Conservation (phyloP, 2,888 invertebrate genomes). For the Sicus ferrugineus region DNA sequence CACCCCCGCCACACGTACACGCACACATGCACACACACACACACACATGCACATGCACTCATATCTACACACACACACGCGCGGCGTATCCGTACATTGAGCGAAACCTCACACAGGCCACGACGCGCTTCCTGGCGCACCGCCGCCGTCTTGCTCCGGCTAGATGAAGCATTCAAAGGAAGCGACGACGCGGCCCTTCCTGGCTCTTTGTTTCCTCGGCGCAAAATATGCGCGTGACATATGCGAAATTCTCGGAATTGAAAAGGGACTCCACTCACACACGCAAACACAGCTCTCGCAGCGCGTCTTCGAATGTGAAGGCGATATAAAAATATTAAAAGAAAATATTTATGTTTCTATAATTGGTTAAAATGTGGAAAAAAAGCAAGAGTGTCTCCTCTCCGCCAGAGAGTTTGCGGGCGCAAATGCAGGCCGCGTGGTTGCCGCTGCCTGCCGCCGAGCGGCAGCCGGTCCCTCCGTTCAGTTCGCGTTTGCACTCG, state of each 20-base stretch:
- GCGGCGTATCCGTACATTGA: not conserved
- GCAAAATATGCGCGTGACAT: conserved; percentile 38
- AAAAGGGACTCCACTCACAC: conserved; percentile 16
- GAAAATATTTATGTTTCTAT: conserved; percentile 37
- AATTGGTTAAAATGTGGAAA: conserved; percentile 33
- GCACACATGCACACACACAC: not conserved
- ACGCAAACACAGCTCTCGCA: not conserved
- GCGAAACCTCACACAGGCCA: not conserved
- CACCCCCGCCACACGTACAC: not conserved
- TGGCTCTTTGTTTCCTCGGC: conserved; percentile 24
- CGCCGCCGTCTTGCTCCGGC: not conserved
- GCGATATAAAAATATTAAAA: conserved; percentile 34
- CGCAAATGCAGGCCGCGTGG: conserved; percentile 14
- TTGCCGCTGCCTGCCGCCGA: not conserved
- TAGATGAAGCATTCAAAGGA: conserved; percentile 9
- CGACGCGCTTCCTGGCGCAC: not conserved
- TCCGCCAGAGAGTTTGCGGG: not conserved
- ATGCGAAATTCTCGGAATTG: conserved; percentile 36
- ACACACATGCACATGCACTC: not conserved
- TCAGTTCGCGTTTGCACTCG: conserved; percentile 4
- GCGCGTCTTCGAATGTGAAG: conserved; percentile 10
- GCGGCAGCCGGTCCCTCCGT: not conserved
- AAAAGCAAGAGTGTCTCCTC: not conserved
- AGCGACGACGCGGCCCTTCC: conserved; percentile 10
- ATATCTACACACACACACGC: not conserved